phyloP scores from a whole-genome alignment of 1,140 invertebrate species.

The Zaprionus gabonicus region DNA sequence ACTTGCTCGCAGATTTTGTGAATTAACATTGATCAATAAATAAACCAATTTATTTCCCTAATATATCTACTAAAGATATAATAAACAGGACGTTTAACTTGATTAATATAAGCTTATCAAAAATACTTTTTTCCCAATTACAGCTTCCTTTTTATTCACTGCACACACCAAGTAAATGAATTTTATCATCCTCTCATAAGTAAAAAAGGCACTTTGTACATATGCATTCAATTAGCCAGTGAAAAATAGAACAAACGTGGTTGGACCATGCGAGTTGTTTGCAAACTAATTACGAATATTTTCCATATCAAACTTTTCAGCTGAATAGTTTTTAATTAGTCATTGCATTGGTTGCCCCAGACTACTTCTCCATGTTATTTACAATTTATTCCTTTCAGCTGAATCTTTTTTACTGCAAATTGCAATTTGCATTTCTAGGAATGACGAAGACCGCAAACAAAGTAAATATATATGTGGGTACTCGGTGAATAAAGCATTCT shows the following conservation, averaged over 20 bases:
- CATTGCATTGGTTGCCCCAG: neutral
- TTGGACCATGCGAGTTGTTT: neutral
- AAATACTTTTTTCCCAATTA: too few relatives aligned
- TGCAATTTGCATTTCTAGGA: too few relatives aligned
- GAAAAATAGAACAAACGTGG: neutral
- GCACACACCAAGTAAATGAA: neutral
- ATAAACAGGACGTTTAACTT: accelerated
- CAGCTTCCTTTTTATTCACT: neutral
- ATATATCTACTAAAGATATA: too few relatives aligned
- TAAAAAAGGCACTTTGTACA: neutral
- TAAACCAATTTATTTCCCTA: too few relatives aligned
- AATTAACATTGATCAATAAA: too few relatives aligned
- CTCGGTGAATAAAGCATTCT: neutral
- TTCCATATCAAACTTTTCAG: too few relatives aligned
- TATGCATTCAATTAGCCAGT: neutral
- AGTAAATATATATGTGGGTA: neutral
- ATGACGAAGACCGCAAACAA: neutral
- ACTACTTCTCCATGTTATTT: neutral
- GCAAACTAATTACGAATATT: too few relatives aligned
- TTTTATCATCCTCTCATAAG: neutral
- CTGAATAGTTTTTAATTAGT: neutral
- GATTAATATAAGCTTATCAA: too few relatives aligned
- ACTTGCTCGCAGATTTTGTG: too few relatives aligned
- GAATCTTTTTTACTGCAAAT: neutral
- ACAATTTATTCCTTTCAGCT: neutral